Percentiles rank a stretch among this genome's conserved stretches.
These are phyloP conservation scores for Trichomycterus rosablanca DNA, from an alignment of 2,113 vertebrate species.

Conservation along the genomic window DNA sequence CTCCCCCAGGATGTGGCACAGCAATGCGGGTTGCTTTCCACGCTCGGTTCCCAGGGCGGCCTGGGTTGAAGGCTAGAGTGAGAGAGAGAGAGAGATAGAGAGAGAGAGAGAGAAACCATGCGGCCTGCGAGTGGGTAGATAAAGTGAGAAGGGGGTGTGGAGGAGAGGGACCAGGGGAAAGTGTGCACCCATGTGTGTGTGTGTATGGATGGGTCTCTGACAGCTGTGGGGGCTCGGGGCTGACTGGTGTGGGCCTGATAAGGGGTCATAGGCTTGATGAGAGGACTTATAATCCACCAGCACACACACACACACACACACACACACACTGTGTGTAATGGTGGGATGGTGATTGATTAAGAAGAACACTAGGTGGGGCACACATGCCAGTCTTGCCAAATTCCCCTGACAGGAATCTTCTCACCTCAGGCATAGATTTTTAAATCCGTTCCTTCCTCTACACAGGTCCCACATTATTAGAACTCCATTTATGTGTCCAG, in stretches of 20 bases:
- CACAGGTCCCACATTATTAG: too few relatives aligned
- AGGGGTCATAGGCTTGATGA: constrained; percentile 71
- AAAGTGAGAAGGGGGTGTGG: constrained; percentile 72
- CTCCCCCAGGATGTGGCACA: constrained; percentile 71
- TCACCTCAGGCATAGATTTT: too few relatives aligned
- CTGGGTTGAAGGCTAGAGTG: background rate
- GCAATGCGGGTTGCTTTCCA: constrained; percentile 62
- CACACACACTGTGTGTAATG: constrained; percentile 7
- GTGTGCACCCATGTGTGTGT: constrained; percentile 64
- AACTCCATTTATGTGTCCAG: too few relatives aligned
- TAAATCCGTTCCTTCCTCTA: too few relatives aligned
- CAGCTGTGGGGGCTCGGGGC: constrained; percentile 75
- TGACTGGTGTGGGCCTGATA: constrained; percentile 89
- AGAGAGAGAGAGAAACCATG: constrained; percentile 62
- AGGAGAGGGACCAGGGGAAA: constrained; percentile 64
- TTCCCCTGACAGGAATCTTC: background rate
- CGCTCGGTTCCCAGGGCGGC: constrained; percentile 57
- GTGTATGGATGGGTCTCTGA: constrained; percentile 59
- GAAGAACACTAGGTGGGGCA: background rate
- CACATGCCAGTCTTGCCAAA: background rate
- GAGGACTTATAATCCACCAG: constrained; percentile 73
- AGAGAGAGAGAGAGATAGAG: constrained; percentile 14
- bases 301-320: constrained; percentile 9
- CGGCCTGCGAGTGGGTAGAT: constrained; percentile 84
- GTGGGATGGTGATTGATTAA: constrained; percentile 10